These are phyloP conservation scores for Trachemys scripta DNA, from an alignment of 2,113 vertebrate species.

Conservation along the genomic window DNA sequence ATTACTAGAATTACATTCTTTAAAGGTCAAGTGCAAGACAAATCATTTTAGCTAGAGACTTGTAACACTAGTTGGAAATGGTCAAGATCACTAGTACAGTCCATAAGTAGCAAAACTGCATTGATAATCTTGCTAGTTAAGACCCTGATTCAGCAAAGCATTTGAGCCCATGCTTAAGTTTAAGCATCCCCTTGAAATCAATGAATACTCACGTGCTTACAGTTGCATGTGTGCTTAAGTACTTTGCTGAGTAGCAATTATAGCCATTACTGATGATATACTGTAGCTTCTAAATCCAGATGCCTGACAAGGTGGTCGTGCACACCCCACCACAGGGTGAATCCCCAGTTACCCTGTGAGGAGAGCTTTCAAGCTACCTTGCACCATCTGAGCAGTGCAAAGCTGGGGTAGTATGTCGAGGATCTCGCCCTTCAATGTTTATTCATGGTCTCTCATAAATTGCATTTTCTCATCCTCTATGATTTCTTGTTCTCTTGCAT, in stretches of 20 bases:
- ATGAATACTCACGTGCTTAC: background rate
- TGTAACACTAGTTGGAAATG: background rate
- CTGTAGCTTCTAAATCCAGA: background rate
- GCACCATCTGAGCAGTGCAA: fast-evolving
- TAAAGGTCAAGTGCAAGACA: background rate
- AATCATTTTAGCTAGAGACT: background rate
- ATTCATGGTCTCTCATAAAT: background rate
- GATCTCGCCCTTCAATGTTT: background rate
- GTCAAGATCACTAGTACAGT: background rate
- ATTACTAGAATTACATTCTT: background rate
- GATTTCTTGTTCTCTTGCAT: background rate
- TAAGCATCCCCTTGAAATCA: background rate
- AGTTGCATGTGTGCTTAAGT: background rate
- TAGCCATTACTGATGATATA: no score
- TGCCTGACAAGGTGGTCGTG: fast-evolving
- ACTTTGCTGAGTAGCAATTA: background rate
- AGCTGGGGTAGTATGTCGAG: background rate
- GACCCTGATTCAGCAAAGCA: background rate
- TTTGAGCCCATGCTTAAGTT: background rate
- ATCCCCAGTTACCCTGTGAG: background rate
- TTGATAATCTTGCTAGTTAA: background rate
- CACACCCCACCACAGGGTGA: fast-evolving
- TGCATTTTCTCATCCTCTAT: background rate
- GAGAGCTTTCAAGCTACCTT: fast-evolving
- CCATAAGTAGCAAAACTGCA: background rate